Conservation (phyloP, 2,113 vertebrate genomes). For the Austrofundulus limnaeus region DNA sequence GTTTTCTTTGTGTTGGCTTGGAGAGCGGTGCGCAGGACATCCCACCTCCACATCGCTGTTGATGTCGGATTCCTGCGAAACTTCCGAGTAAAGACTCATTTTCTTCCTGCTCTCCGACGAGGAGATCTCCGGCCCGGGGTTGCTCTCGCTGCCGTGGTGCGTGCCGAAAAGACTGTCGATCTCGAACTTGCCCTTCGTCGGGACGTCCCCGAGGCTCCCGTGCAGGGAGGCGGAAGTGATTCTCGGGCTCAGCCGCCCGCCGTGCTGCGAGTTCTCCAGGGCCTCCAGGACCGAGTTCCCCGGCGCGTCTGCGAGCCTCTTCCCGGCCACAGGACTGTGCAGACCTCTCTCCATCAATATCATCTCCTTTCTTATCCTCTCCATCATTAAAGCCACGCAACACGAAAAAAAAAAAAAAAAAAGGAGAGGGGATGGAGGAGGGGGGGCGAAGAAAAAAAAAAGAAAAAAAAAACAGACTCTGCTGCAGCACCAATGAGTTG, state of each 20-base stretch:
- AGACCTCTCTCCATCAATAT: slow-evolving; percentile 99
- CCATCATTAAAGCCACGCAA: slow-evolving; percentile 93
- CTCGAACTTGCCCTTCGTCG: slow-evolving; percentile 96
- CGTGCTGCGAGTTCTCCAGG: slow-evolving; percentile 98
- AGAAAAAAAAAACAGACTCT: slow-evolving; percentile 64
- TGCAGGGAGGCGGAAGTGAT: slow-evolving; percentile 93
- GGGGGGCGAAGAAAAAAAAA: slow-evolving; percentile 23
- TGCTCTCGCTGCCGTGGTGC: slow-evolving; percentile 85
- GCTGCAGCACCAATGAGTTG: slow-evolving; percentile 89
- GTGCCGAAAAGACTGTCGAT: slow-evolving; percentile 96
- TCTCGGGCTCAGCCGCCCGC: slow-evolving; percentile 94
- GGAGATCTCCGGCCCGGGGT: slow-evolving; percentile 87
- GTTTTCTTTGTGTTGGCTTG: slow-evolving; percentile 96
- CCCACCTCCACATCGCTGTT: slow-evolving; percentile 99
- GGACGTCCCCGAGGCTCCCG: slow-evolving; percentile 89
- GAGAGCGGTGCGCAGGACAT: slow-evolving; percentile 92
- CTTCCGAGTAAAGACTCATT: slow-evolving; percentile 91
- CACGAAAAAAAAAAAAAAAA: slow-evolving; percentile 59
- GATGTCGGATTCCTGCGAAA: slow-evolving; percentile 94
- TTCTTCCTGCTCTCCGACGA: slow-evolving; percentile 94
- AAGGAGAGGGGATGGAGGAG: not conserved
- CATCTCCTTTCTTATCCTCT: slow-evolving; percentile 99
- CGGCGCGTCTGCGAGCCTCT: slow-evolving; percentile 92
- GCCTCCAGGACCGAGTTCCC: slow-evolving; percentile 96
- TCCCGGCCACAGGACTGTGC: slow-evolving; percentile 94